Conservation (phyloP, 2,797 vertebrate genomes). For the Hylomyscus alleni region DNA sequence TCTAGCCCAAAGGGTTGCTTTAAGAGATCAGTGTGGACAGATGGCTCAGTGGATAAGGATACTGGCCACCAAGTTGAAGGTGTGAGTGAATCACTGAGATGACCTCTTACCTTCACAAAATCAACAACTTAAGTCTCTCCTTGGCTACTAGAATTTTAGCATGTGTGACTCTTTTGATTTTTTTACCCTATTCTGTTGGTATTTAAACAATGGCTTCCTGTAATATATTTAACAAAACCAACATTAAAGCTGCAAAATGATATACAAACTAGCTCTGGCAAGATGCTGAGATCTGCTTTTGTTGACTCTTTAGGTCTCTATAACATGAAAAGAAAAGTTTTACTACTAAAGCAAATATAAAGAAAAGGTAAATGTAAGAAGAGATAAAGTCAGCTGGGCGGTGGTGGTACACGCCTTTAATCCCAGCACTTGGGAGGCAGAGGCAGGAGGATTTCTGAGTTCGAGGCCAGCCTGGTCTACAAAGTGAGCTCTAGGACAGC, state of each 20-base stretch:
- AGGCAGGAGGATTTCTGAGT: no score
- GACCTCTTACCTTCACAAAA: not conserved
- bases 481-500: no score
- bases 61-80: not conserved
- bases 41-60: not conserved
- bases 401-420: no score
- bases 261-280: not conserved
- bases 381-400: not conserved
- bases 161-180: not conserved
- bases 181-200: not conserved
- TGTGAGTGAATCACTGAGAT: not conserved
- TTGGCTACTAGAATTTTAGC: not conserved
- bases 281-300: not conserved
- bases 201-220: not conserved
- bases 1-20: not conserved
- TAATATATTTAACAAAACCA: not conserved
- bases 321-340: not conserved
- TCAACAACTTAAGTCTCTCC: not conserved
- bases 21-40: not conserved
- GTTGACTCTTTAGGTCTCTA: not conserved
- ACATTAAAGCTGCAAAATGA: not conserved
- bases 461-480: no score
- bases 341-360: not conserved
- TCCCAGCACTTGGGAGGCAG: no score
- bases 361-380: not conserved